A percentile compares a stretch with the other conserved stretches of the same genome.
These are phyloP conservation scores for Poecile atricapillus DNA, from an alignment of 2,113 vertebrate genomes.

Conservation along the genomic window DNA sequence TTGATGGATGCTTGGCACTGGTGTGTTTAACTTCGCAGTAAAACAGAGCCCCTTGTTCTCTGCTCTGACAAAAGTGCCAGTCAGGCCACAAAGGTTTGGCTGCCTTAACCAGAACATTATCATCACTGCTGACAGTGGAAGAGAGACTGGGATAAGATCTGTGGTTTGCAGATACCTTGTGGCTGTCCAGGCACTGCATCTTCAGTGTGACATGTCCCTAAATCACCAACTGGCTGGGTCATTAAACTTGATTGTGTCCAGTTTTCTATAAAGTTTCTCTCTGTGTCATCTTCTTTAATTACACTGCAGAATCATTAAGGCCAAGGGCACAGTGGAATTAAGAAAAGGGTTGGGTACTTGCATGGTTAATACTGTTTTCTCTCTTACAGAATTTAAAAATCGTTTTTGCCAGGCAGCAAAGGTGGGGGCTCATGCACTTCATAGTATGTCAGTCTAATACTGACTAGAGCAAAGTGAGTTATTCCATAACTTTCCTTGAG, in stretches of 20 bases:
- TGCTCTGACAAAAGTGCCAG: background rate
- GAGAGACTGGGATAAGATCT: background rate
- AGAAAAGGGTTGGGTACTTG: background rate
- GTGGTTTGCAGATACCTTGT: background rate
- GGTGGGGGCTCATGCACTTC: background rate
- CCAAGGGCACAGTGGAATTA: background rate
- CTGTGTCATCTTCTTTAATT: background rate
- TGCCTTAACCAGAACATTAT: background rate
- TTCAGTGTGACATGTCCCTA: accelerated
- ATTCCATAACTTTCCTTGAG: background rate
- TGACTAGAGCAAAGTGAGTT: background rate
- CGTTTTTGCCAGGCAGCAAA: background rate
- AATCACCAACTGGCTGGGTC: background rate
- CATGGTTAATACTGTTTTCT: background rate
- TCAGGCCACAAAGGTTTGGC: background rate
- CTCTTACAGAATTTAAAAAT: background rate
- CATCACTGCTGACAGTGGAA: background rate
- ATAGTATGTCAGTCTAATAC: background rate
- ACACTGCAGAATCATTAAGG: background rate
- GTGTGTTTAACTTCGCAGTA: background rate
- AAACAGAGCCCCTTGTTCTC: background rate
- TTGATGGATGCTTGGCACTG: background rate
- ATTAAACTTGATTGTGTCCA: background rate
- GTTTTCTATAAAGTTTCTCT: background rate
- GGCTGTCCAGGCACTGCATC: background rate